Conservation (phyloP, 2,888 invertebrate species). For the Xestia c-nigrum region DNA sequence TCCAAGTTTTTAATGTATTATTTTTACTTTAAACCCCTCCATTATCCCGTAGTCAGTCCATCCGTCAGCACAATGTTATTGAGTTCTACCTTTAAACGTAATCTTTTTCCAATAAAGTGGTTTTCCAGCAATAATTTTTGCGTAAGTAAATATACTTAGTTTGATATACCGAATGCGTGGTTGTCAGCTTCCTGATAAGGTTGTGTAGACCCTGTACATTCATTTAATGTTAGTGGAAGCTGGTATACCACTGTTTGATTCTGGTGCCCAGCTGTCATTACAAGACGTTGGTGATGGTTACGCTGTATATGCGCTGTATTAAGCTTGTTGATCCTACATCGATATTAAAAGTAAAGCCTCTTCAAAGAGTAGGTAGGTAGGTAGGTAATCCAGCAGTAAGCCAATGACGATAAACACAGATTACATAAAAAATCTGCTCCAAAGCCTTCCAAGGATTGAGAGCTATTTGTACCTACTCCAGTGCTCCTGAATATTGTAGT, state of each 20-base stretch:
- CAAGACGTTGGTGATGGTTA: not conserved
- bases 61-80: no score
- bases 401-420: slow-evolving; percentile 8
- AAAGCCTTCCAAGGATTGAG: not conserved
- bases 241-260: not conserved
- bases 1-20: no score
- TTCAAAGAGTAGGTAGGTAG: not conserved
- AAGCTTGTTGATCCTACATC: not conserved
- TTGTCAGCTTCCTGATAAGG: no score
- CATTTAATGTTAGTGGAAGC: not conserved
- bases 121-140: no score
- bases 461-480: slow-evolving; percentile 14
- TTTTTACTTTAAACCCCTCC: no score
- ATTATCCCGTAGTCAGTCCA: no score
- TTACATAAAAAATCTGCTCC: not conserved
- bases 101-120: no score
- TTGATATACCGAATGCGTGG: no score
- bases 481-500: slow-evolving; percentile 19
- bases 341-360: not conserved
- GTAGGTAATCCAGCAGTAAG: not conserved
- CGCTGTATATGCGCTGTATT: not conserved
- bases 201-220: no score
- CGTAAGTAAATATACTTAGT: no score
- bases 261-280: not conserved
- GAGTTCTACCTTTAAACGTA: no score